phyloP scores from a whole-genome alignment of 2,888 invertebrate genomes.

The Cataglyphis albicans region DNA sequence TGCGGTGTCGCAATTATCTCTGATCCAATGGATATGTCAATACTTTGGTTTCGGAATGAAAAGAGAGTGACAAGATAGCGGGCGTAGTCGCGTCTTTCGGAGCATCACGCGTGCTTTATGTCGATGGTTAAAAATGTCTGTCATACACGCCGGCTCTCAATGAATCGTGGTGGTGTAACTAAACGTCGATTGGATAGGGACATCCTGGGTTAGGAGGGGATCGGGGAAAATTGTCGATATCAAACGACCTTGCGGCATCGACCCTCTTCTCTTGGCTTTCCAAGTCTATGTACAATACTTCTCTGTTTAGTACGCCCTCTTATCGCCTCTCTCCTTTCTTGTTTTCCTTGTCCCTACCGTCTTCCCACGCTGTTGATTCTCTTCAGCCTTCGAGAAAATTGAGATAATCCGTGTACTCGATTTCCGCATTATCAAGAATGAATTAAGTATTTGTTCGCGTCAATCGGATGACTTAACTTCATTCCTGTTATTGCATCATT shows the following conservation, averaged over 20 bases:
- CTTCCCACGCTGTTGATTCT: slow-evolving; percentile 51
- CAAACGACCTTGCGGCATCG: slow-evolving; percentile 83
- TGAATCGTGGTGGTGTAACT: slow-evolving; percentile 55
- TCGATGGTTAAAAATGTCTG: slow-evolving; percentile 40
- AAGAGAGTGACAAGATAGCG: slow-evolving; percentile 11
- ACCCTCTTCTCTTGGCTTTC: slow-evolving; percentile 73
- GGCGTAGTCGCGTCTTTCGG: slow-evolving; percentile 59
- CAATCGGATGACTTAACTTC: background rate
- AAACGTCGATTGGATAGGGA: slow-evolving; percentile 54
- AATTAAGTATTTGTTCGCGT: slow-evolving; percentile 17
- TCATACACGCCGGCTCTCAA: slow-evolving; percentile 51
- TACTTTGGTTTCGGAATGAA: background rate
- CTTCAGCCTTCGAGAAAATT: slow-evolving; percentile 48
- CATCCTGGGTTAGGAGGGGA: slow-evolving; percentile 56
- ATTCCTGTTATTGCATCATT: slow-evolving; percentile 29
- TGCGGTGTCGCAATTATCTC: background rate
- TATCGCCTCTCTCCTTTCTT: slow-evolving; percentile 22
- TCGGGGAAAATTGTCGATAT: slow-evolving; percentile 78
- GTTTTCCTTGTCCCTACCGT: slow-evolving; percentile 2
- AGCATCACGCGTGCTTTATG: slow-evolving; percentile 54
- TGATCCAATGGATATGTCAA: slow-evolving; percentile 18
- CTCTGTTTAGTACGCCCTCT: slow-evolving; percentile 55
- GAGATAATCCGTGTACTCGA: slow-evolving; percentile 38
- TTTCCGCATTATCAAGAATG: slow-evolving; percentile 50
- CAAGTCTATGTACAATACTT: slow-evolving; percentile 61